Evolutionary conservation across 1,140 invertebrate genomes (phyloP).

Genomic region (Littorina saxatilis): DNA sequence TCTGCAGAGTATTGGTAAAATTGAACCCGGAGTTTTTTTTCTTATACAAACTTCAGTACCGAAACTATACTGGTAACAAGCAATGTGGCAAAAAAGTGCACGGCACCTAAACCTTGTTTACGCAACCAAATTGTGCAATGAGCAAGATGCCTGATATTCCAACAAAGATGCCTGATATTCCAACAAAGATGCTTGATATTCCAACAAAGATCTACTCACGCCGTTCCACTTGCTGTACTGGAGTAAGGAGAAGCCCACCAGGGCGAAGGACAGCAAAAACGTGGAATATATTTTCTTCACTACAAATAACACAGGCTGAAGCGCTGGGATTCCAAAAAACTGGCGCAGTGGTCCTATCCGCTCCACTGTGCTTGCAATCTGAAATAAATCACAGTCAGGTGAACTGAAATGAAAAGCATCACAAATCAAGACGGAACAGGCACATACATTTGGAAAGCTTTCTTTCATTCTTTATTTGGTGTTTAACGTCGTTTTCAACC

Average conservation of each 20-base stretch:
- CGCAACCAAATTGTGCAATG: too few species aligned
- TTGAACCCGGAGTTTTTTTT: too few species aligned
- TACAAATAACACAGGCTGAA: constrained; percentile 74
- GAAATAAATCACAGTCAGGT: constrained; percentile 46
- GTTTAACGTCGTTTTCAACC: too few species aligned
- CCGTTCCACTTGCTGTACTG: constrained; percentile 79
- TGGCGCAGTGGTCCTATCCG: constrained; percentile 72
- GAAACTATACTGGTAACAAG: too few species aligned
- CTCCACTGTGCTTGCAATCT: constrained; percentile 70
- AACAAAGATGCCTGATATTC: too few species aligned
- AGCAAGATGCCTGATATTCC: too few species aligned
- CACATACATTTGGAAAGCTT: not conserved
- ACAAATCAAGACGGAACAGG: not conserved
- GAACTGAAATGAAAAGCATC: not conserved
- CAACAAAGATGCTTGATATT: too few species aligned
- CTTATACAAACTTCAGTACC: too few species aligned
- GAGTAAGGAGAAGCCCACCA: constrained; percentile 87
- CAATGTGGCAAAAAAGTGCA: too few species aligned
- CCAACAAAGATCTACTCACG: constrained; percentile 57
- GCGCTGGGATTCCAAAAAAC: constrained; percentile 53
- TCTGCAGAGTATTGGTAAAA: too few species aligned
- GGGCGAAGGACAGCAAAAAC: constrained; percentile 90
- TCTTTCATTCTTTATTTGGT: too few species aligned
- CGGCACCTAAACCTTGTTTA: too few species aligned
- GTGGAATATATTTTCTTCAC: constrained; percentile 86